Evolutionary conservation across 2,888 invertebrate genomes (phyloP), one percentile per base, ranked within the genome.

Genomic region (Conops quadrifasciatus): DNA sequence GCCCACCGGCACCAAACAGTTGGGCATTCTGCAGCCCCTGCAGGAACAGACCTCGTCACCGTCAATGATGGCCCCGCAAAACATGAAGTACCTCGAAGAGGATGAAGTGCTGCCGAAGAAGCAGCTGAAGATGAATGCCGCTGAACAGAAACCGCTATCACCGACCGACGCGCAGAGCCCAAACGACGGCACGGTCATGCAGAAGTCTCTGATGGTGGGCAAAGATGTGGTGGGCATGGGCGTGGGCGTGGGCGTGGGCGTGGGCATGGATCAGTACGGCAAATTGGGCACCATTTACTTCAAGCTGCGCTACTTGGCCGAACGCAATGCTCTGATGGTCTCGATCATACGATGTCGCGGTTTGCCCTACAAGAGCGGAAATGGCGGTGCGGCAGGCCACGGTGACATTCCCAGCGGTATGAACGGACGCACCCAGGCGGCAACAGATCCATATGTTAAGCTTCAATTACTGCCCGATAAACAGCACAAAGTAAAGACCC

Each of bases 391-490:
- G 4, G 36, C 36, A 36, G 83, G 83, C n/a, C 94, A 94, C 11
- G 92, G 92, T 9, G 86, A 86, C 79, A 80, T 86, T 72, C 86
- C 85, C 53, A 78, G 82, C 15, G 85, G 84, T 65, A 81, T 84
- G 79, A 86, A 86, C 79, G 86, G 86, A 62, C 86, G 86, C 72
- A 86, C 84, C 4, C 86, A 86, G 77, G 79, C 83, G 1, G 86
- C 85, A 24, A 86, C 87, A 2, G 98, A 99, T 88, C 98, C 98
- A 0, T 99, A 99, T 86, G 97, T 99, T 49, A 99, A 99, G 86
- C 90, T 99, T 71, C 98, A 98, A 85, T 89, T 99, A 51, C 88
- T 99, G 76, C 99, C 99, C 0, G 98, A 98, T 82, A 98, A 98
- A 85, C 96, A 96, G 83, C 97, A 98, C 84, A 96, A 97, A 86